Evolutionary conservation across 2,113 vertebrate species (phyloP).

Genomic region (Odontophorus gujanensis): DNA sequence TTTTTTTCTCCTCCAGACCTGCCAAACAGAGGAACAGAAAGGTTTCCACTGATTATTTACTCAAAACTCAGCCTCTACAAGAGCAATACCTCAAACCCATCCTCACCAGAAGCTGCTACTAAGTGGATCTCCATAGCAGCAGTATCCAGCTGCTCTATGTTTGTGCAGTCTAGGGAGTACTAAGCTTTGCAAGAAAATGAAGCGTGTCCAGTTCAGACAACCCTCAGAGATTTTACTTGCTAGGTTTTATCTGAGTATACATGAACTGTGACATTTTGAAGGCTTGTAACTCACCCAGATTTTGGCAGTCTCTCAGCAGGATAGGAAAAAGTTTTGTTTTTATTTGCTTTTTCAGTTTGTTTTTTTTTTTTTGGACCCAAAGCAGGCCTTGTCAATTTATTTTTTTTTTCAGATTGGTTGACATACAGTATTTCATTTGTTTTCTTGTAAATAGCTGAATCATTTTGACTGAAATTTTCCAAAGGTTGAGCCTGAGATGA

Average conservation of each 20-base stretch:
- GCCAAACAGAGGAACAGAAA: not conserved
- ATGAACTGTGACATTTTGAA: slow-evolving; percentile 15
- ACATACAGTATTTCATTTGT: not conserved
- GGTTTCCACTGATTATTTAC: not conserved
- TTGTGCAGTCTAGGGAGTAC: not conserved
- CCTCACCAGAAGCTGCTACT: not conserved
- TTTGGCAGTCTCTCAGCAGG: not conserved
- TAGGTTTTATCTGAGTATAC: not conserved
- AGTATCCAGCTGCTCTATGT: fast-evolving
- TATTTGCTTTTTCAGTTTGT: not conserved
- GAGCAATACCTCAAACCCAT: not conserved
- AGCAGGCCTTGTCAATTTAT: not conserved
- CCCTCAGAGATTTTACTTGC: not conserved
- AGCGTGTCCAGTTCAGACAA: not conserved
- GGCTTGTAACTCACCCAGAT: not conserved
- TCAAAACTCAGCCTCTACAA: not conserved
- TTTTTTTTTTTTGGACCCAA: not conserved
- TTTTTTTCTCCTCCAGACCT: not conserved
- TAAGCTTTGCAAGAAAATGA: slow-evolving; percentile 6
- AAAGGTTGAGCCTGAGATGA: not conserved
- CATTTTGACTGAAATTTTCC: not conserved
- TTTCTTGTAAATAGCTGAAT: not conserved
- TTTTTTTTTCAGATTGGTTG: not conserved
- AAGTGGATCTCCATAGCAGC: not conserved
- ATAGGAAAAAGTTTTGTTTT: not conserved